Conservation (phyloP, 1,140 invertebrate genomes). For the Diachasmimorpha longicaudata region DNA sequence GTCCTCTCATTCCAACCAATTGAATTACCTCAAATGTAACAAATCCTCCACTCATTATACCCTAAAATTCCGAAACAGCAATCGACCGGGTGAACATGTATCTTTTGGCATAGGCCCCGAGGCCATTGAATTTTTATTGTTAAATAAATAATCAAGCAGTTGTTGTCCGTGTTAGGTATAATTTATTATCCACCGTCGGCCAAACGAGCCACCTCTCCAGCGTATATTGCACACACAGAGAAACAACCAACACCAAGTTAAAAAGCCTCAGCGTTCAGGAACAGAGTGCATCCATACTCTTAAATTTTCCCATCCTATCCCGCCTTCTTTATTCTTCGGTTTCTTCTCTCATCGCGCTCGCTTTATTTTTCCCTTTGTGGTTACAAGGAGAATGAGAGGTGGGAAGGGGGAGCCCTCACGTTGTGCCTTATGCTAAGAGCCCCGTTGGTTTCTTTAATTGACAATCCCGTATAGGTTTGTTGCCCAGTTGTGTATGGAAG, state of each 20-base stretch:
- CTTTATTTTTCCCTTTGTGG: constrained; percentile 14
- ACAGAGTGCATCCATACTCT: constrained; percentile 35
- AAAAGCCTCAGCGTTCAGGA: neutral
- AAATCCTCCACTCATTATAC: neutral
- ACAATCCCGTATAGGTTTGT: constrained; percentile 40
- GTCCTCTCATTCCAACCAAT: too few species aligned
- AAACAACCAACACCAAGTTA: neutral
- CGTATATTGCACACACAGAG: neutral
- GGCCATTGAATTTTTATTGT: constrained; percentile 44
- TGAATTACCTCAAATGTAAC: neutral
- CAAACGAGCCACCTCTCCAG: constrained; percentile 31
- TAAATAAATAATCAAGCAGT: constrained; percentile 56
- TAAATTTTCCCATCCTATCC: constrained; percentile 37
- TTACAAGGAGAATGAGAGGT: neutral
- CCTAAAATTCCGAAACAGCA: constrained; percentile 17
- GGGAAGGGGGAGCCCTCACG: neutral
- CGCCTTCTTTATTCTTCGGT: constrained; percentile 38
- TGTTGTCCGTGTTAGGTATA: constrained; percentile 45
- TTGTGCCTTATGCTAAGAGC: constrained; percentile 46
- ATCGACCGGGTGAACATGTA: neutral
- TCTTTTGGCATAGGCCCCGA: neutral
- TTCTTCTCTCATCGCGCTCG: constrained; percentile 26
- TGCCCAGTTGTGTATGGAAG: constrained; percentile 15
- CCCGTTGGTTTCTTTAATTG: constrained; percentile 49
- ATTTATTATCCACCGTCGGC: constrained; percentile 50